Percentiles rank a stretch among this genome's conserved stretches.
phyloP scores from a whole-genome alignment of 2,113 vertebrate species.

The Puffinus mauretanicus region DNA sequence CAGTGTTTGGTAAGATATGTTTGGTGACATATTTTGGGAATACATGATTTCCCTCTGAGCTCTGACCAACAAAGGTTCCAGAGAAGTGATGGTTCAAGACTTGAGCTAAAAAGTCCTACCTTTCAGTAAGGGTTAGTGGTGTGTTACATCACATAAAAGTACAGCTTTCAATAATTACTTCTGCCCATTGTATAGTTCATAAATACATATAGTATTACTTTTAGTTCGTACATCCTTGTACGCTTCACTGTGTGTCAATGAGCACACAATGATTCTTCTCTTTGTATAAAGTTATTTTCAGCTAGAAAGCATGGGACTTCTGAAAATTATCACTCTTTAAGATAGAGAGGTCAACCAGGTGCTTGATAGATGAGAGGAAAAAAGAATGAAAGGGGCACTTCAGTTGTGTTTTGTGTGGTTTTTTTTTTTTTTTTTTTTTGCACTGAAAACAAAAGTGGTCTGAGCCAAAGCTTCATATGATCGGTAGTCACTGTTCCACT shows the following conservation, averaged over 20 bases:
- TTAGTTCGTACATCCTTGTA: neutral
- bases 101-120: neutral
- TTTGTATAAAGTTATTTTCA: neutral
- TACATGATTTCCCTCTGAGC: neutral
- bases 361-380: neutral
- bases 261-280: neutral
- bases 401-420: too few species aligned
- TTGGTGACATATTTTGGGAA: neutral
- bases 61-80: neutral
- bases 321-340: neutral
- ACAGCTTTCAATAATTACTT: neutral
- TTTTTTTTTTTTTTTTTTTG: too few species aligned
- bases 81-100: neutral
- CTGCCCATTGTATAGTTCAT: neutral
- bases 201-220: neutral
- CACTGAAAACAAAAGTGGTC: neutral
- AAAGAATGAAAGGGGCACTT: neutral
- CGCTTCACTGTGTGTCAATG: neutral
- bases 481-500: neutral
- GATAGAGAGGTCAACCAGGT: neutral
- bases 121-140: neutral
- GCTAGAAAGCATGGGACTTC: neutral
- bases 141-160: neutral
- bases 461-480: neutral
- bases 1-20: neutral